Percentiles rank a stretch among this genome's conserved stretches.
Evolutionary conservation across 2,888 invertebrate species (phyloP).

Genomic region (Meghimatium bilineatum): DNA sequence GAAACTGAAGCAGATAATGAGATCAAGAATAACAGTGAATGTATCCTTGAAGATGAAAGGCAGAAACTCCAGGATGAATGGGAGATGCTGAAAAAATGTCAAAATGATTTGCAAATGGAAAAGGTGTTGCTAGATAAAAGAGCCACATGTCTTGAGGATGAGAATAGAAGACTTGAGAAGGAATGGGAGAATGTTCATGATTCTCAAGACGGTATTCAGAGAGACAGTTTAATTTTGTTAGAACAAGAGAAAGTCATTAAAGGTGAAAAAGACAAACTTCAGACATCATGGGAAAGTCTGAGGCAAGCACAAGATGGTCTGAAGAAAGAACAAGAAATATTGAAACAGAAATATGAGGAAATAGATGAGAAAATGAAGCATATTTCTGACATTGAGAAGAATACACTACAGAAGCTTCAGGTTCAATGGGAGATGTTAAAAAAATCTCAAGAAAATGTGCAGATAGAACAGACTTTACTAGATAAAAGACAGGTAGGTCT

Average conservation of each 20-base stretch:
- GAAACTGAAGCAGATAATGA: not conserved
- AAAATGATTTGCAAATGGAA: not conserved
- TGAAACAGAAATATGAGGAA: not conserved
- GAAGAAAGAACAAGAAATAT: not conserved
- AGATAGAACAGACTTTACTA: too few relatives aligned
- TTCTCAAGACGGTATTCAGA: not conserved
- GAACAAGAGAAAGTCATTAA: not conserved
- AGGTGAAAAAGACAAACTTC: not conserved
- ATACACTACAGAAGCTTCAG: too few relatives aligned
- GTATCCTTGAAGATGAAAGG: conserved; percentile 2
- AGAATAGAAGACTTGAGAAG: conserved; percentile 4
- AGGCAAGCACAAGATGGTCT: not conserved
- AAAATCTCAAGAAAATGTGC: too few relatives aligned
- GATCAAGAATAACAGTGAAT: not conserved
- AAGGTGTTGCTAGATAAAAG: not conserved
- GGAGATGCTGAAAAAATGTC: not conserved
- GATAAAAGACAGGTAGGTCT: not conserved
- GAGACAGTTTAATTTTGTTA: too few relatives aligned
- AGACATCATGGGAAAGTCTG: not conserved
- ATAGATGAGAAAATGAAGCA: not conserved
- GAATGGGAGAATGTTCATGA: conserved; percentile 7
- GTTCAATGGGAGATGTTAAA: too few relatives aligned
- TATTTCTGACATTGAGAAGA: not conserved
- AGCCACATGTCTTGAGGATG: not conserved
- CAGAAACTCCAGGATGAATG: not conserved